Conservation (phyloP, 2,113 vertebrate genomes). For the Salvelinus fontinalis region DNA sequence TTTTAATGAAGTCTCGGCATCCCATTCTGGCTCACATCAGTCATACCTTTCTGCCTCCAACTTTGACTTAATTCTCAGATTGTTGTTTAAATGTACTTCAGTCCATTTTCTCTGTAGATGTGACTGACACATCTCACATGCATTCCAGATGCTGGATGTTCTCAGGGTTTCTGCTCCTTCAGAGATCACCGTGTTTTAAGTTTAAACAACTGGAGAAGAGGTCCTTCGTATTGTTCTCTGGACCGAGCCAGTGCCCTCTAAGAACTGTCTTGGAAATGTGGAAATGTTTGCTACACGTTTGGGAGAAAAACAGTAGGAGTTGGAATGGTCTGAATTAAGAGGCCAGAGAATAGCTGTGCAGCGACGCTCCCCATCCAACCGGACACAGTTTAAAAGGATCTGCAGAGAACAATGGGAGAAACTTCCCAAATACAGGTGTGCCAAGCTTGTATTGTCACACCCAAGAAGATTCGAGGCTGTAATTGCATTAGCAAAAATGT, state of each 20-base stretch:
- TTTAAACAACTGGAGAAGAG: constrained; percentile 30
- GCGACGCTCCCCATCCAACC: too few relatives aligned
- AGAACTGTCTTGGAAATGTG: constrained; percentile 41
- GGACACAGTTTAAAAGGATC: too few relatives aligned
- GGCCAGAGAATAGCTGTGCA: background rate
- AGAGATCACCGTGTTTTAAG: constrained; percentile 36
- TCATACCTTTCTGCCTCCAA: background rate
- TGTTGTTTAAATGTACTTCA: constrained; percentile 25
- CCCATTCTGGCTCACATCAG: background rate
- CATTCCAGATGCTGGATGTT: constrained; percentile 27
- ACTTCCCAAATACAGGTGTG: too few relatives aligned
- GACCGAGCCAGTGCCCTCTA: constrained; percentile 13
- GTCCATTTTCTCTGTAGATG: constrained; percentile 17
- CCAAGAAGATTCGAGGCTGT: too few relatives aligned
- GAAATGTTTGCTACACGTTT: constrained; percentile 43
- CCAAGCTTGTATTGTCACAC: too few relatives aligned
- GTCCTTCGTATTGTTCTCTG: constrained; percentile 15
- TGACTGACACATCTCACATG: constrained; percentile 29
- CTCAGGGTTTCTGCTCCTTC: constrained; percentile 13
- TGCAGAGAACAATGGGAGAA: background rate
- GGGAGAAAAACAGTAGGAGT: constrained; percentile 17
- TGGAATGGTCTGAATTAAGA: constrained; percentile 39
- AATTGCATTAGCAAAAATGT: too few relatives aligned
- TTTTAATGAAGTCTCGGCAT: constrained; percentile 8
- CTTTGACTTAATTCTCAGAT: constrained; percentile 6